Base-by-base conservation (phyloP, 2,888 invertebrate genomes). In the Ephialtes manifestator region DNA sequence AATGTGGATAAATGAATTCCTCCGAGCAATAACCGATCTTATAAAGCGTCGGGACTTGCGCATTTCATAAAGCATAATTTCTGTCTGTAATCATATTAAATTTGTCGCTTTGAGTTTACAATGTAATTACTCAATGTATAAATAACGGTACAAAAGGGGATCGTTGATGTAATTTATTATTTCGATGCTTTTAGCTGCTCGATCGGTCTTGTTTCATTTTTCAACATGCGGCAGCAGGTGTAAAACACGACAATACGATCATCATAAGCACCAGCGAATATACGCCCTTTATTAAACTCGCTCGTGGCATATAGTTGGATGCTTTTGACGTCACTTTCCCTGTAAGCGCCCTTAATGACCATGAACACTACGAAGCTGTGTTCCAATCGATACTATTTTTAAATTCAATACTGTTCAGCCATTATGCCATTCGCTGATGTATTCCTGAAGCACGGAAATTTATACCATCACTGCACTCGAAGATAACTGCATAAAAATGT, bases 1-100 rank as follows among this genome's bases (percentile, higher is more conserved):
- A n/a, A n/a, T n/a, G n/a, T n/a, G n/a, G n/a, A n/a, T n/a, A n/a
- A n/a, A n/a, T n/a, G n/a, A 98, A 98, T 84, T 98, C 98, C 95
- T 98, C 98, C 85, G 98, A 98, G 95, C 98, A 98, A 95, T 98
- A 98, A 91, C 98, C 98, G 95, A 98, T 98, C 90, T 98, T 98
- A 95, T 98, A 97, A 89, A 96, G 94, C 91, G 96, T 95, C 85
- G 97, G 97, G 91, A 98, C 98, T 95, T 98, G 98, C 89, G 98
- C 98, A 95, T 98, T 98, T 93, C 98, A 98, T 95, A 98, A 95
- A 92, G 98, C 98, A 95, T 98, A 98, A 95, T 98, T 98, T 96
- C 98, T 98, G 95, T 98, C 98, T 98, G 97, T 81, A 95, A 95
- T 85, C 88, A 88, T 84, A 63, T 24, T 7, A 58, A 31, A 68